A percentile compares a stretch with the other conserved stretches of the same genome.
phyloP scores from a whole-genome alignment of 1,140 invertebrate genomes.

The Camponotus vicinus region DNA sequence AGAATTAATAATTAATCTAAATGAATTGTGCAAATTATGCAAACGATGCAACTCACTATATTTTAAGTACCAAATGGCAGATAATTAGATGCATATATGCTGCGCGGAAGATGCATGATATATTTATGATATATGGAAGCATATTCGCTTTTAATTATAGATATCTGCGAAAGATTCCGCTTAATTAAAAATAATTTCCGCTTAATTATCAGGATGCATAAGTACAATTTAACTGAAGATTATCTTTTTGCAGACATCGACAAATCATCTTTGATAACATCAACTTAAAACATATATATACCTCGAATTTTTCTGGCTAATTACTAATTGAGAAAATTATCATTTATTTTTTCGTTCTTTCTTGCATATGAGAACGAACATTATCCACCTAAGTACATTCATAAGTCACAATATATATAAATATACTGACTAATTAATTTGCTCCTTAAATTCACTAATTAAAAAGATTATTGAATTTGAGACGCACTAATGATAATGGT shows the following conservation, averaged over 20 bases:
- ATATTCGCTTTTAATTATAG: conserved; percentile 35
- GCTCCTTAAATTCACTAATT: conserved; percentile 33
- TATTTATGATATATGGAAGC: conserved; percentile 17
- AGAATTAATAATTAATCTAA: neutral
- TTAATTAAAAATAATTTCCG: neutral
- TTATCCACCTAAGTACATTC: conserved; percentile 35
- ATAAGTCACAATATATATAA: conserved; percentile 31
- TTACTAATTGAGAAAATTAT: neutral
- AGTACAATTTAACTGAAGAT: conserved; percentile 5
- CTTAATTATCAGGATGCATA: neutral
- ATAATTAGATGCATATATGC: conserved; percentile 9
- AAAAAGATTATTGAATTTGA: conserved; percentile 14
- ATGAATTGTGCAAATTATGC: conserved; percentile 10
- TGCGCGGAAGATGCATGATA: neutral
- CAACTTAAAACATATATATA: conserved; percentile 2
- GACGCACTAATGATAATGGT: neutral
- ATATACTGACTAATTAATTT: conserved; percentile 33
- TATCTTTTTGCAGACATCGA: conserved; percentile 2
- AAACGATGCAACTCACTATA: neutral
- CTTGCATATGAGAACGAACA: neutral
- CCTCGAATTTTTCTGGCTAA: neutral
- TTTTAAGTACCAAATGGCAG: conserved; percentile 21
- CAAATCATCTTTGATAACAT: conserved; percentile 11
- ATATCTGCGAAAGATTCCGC: neutral
- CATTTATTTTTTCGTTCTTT: neutral